Evolutionary conservation across 2,797 vertebrate genomes (phyloP).

Genomic region (Sebastes diaconus): DNA sequence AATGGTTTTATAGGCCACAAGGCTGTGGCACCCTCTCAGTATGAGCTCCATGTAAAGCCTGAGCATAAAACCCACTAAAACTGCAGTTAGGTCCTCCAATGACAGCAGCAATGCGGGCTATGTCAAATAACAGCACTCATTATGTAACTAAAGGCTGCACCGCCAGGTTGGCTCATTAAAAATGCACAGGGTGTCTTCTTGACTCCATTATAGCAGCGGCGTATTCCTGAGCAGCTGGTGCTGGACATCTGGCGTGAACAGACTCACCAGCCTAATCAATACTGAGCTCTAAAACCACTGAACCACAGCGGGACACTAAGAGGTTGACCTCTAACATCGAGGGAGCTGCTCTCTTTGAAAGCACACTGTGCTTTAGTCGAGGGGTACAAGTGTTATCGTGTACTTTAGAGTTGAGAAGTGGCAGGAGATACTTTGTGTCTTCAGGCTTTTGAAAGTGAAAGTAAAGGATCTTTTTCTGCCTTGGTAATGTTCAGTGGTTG

Average conservation of each 20-base stretch:
- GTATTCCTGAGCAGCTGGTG: conserved; percentile 50
- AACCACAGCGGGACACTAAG: conserved; percentile 16
- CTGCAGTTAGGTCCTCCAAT: neutral
- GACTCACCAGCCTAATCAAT: conserved; percentile 52
- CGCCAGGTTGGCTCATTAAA: conserved; percentile 37
- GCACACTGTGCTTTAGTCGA: neutral
- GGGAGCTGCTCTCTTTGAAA: conserved; percentile 19
- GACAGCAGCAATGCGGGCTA: neutral
- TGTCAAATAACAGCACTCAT: neutral
- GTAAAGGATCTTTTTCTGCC: neutral
- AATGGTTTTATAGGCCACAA: neutral
- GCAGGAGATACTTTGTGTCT: neutral
- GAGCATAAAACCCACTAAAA: neutral
- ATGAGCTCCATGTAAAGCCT: neutral
- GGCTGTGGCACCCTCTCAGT: neutral
- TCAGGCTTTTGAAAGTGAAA: neutral
- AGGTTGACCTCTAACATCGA: conserved; percentile 34
- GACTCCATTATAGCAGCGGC: conserved; percentile 18
- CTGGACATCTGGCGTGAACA: conserved; percentile 61
- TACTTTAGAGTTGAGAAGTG: neutral
- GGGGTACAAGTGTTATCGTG: neutral
- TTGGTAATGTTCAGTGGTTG: neutral
- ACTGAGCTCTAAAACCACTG: conserved; percentile 13
- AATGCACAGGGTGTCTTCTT: conserved; percentile 19
- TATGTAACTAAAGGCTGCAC: conserved; percentile 20